Conservation (phyloP, 2,113 vertebrate species). For the Emydura subglobosa region DNA sequence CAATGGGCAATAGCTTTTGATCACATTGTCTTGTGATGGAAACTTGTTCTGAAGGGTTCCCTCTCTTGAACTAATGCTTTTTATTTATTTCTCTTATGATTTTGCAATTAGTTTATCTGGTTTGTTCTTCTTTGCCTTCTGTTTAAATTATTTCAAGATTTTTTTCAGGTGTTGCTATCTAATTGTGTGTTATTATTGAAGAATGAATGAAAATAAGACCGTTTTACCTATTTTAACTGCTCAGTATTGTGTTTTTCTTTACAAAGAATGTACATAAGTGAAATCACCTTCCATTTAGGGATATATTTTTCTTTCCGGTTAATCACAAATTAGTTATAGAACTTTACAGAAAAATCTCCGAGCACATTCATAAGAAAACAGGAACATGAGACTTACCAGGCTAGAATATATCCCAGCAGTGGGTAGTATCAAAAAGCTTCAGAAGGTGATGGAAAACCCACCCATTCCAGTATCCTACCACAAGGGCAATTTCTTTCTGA, state of each 20-base stretch:
- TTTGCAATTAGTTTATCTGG: constrained; percentile 63
- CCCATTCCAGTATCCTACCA: background rate
- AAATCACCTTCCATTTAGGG: background rate
- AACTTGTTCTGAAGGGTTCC: constrained; percentile 46
- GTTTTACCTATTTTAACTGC: constrained; percentile 51
- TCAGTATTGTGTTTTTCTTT: constrained; percentile 39
- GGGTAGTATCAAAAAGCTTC: background rate
- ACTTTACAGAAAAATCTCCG: background rate
- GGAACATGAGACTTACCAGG: background rate
- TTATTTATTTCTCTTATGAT: constrained; percentile 28
- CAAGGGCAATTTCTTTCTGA: background rate
- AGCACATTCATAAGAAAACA: background rate
- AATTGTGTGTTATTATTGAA: constrained; percentile 70
- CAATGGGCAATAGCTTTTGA: constrained; percentile 41
- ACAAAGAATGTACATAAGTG: background rate
- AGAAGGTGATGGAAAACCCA: background rate
- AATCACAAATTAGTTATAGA: background rate
- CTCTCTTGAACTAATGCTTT: constrained; percentile 16
- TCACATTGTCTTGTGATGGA: constrained; percentile 53
- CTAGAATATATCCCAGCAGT: background rate
- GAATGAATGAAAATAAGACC: constrained; percentile 79
- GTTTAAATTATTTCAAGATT: constrained; percentile 78
- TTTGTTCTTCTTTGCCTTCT: constrained; percentile 81
- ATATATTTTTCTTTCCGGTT: background rate
- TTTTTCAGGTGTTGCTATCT: constrained; percentile 59